Conservation (phyloP, 2,797 vertebrate species). For the Basileuterus tristriatus region DNA sequence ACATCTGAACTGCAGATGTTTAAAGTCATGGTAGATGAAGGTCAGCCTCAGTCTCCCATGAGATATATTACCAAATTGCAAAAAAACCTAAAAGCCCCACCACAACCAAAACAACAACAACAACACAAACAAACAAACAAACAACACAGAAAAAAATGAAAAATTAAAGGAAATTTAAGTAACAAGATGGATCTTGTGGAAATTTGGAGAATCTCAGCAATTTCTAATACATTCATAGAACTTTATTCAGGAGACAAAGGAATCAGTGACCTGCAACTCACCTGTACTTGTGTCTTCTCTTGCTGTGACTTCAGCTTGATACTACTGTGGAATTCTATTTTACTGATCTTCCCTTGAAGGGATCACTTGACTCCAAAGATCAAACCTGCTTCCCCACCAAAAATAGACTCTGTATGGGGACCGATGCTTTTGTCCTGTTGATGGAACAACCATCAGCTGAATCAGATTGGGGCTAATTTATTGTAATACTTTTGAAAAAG, state of each 20-base stretch:
- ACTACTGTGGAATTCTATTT: background rate
- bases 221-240: background rate
- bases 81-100: rapidly evolving
- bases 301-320: background rate
- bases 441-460: background rate
- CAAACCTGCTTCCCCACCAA: background rate
- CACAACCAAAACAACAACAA: background rate
- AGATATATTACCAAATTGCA: background rate
- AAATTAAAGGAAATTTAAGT: background rate
- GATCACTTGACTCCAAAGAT: constrained; percentile 1
- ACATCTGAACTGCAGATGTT: background rate
- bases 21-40: background rate
- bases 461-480: background rate
- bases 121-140: too few relatives aligned
- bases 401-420: background rate
- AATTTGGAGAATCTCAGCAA: background rate
- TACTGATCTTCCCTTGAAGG: background rate
- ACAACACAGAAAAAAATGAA: background rate
- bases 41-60: background rate
- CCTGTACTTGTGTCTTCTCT: background rate
- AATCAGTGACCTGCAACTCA: constrained; percentile 12
- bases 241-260: background rate
- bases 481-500: background rate
- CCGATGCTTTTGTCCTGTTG: background rate
- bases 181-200: background rate